Conservation (phyloP, 2,888 invertebrate genomes). For the Alloscopus bannaensis region DNA sequence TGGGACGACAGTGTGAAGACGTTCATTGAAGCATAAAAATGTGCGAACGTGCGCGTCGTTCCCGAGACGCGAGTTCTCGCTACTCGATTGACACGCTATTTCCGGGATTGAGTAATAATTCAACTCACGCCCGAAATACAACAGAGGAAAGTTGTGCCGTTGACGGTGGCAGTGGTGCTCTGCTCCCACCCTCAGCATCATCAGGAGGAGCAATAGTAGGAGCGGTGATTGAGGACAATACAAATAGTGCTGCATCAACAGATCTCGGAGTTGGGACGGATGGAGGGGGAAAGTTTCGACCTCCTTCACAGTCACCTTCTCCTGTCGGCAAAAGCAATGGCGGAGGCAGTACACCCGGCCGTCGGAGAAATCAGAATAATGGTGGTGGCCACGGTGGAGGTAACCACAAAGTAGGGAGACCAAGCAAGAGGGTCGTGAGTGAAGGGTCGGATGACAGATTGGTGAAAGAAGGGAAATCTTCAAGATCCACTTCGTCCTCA, state of each 20-base stretch:
- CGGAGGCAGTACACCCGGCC: constrained; percentile 37
- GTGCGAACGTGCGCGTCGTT: constrained; percentile 71
- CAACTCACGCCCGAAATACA: constrained; percentile 66
- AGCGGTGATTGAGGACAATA: constrained; percentile 48
- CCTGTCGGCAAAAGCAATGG: constrained; percentile 30
- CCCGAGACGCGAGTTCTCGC: constrained; percentile 71
- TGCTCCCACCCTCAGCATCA: constrained; percentile 22
- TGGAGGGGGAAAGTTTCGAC: constrained; percentile 44
- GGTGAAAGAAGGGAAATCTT: constrained; percentile 61
- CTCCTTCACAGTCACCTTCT: constrained; percentile 43
- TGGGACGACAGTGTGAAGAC: constrained; percentile 24
- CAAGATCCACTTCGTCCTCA: constrained; percentile 37
- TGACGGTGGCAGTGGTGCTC: constrained; percentile 49
- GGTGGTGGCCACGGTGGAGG: constrained; percentile 39
- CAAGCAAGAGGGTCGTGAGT: constrained; percentile 51
- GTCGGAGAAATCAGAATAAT: constrained; percentile 60
- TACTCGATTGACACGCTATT: constrained; percentile 73
- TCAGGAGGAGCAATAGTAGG: neutral
- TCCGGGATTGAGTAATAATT: constrained; percentile 71
- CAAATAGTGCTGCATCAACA: constrained; percentile 55
- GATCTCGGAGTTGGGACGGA: constrained; percentile 51
- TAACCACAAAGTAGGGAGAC: constrained; percentile 59
- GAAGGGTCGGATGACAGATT: constrained; percentile 65
- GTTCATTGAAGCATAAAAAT: constrained; percentile 64
- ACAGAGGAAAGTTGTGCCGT: constrained; percentile 57